Base-by-base conservation (phyloP, 1,140 invertebrate species). In the Leptinotarsa lineolata region DNA sequence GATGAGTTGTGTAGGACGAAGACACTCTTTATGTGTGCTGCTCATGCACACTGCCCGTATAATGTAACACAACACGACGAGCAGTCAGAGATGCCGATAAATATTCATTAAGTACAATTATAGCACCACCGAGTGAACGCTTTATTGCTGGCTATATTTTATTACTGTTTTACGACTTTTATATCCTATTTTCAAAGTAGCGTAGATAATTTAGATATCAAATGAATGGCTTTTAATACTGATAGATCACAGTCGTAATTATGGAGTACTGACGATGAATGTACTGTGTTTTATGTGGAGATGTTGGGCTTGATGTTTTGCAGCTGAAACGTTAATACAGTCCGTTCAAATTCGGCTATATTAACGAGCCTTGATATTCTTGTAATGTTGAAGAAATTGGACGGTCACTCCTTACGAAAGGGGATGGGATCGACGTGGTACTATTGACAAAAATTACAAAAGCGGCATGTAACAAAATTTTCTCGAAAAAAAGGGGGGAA, bases 21-120 rank as follows among this genome's bases (percentile, higher is more conserved):
- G 59, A 46, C 22, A 68, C 65, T 73, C 64, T 68, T 73, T 73
- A 73, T 73, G 24, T 65, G 54, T 48, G 46, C 65, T 73, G 72
- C 60, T 73, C 72, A 73, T 73, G 72, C 72, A 73, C 72, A 66
- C 66, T 60, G 45, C 74, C 73, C 73, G 78, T 80, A 78, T 79
- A 79, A 80, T 81, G 78, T 80, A 81, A 81, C 80, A 80, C 77
- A 80, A 77, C 80, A 78, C 75, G 75, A 74, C 76, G 78, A 54
- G 48, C 48, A 54, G 48, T 54, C 70, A 67, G 78, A 81, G 79
- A 81, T 80, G 81, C 78, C 81, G 77, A 82, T 82, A 82, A 82
- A 82, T 82, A 82, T 82, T 82, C 81, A 82, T 82, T 82, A 82
- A 81, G 78, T 80, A 79, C 81, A 82, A 82, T 82, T 82, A 82